Evolutionary conservation across 2,797 vertebrate genomes (phyloP).

Genomic region (Syndactyla subalaris): DNA sequence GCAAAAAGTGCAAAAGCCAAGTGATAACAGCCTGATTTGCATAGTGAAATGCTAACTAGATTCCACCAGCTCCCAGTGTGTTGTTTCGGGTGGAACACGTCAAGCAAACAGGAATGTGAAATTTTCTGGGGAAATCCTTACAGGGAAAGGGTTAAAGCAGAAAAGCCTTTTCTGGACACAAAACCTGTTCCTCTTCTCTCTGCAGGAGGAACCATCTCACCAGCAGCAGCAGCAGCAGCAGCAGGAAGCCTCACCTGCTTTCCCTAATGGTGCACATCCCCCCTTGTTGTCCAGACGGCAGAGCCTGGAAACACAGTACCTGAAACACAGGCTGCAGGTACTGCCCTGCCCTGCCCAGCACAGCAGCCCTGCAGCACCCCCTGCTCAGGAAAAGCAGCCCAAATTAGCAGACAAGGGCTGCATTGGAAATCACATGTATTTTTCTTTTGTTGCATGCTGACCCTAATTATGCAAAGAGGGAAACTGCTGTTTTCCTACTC

Average conservation of each 20-base stretch:
- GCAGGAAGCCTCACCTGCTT: constrained; percentile 82
- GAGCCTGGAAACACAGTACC: constrained; percentile 92
- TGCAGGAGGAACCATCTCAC: constrained; percentile 85
- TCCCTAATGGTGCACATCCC: constrained; percentile 79
- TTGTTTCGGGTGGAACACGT: background rate
- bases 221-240: constrained; percentile 78
- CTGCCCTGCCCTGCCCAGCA: background rate
- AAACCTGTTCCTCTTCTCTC: constrained; percentile 18
- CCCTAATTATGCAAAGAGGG: background rate
- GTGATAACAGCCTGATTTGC: background rate
- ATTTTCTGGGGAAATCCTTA: background rate
- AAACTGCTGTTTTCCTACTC: background rate
- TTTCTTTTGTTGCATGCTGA: background rate
- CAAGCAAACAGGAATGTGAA: background rate
- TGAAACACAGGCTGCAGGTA: constrained; percentile 93
- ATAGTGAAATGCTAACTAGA: background rate
- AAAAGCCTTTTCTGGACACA: background rate
- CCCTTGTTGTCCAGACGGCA: constrained; percentile 87
- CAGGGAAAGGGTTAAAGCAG: background rate
- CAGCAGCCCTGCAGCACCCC: too few species aligned
- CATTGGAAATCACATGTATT: background rate
- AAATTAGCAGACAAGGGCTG: background rate
- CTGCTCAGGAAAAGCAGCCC: background rate
- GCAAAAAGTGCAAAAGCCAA: background rate
- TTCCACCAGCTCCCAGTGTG: background rate